Evolutionary conservation across 2,797 vertebrate species (phyloP).

Genomic region (Cirrhinus mrigala): DNA sequence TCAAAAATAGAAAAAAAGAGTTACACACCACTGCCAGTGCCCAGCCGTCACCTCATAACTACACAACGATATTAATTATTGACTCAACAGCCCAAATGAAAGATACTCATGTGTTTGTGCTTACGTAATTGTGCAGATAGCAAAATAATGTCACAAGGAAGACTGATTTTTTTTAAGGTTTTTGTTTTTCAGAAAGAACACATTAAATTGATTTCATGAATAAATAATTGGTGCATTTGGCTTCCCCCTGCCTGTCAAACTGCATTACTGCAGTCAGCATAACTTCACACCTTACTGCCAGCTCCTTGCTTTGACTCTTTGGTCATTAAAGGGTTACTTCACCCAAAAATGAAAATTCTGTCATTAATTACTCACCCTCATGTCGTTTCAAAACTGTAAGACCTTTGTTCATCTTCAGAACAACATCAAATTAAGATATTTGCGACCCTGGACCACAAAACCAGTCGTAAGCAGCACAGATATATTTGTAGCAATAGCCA

Average conservation of each 20-base stretch:
- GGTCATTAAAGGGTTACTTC: background rate
- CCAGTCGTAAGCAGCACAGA: no score
- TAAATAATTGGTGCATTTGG: background rate
- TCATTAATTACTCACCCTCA: no score
- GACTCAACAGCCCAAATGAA: background rate
- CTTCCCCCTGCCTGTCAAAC: slow-evolving; percentile 20
- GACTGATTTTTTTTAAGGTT: no score
- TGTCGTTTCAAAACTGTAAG: no score
- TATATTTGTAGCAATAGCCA: no score
- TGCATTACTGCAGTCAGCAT: background rate
- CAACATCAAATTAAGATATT: no score
- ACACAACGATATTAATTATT: background rate
- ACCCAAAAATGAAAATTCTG: no score
- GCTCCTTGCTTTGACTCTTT: background rate
- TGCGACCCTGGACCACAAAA: no score
- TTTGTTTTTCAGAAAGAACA: background rate
- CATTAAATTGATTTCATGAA: background rate
- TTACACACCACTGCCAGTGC: background rate
- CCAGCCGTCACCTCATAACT: background rate
- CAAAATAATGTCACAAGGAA: background rate
- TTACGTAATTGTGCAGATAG: background rate
- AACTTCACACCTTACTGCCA: background rate
- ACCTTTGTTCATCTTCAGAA: no score
- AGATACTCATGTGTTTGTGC: background rate
- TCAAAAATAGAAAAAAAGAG: background rate